Evolutionary conservation across 2,113 vertebrate genomes (phyloP).

Genomic region (Pterocles burchelli): DNA sequence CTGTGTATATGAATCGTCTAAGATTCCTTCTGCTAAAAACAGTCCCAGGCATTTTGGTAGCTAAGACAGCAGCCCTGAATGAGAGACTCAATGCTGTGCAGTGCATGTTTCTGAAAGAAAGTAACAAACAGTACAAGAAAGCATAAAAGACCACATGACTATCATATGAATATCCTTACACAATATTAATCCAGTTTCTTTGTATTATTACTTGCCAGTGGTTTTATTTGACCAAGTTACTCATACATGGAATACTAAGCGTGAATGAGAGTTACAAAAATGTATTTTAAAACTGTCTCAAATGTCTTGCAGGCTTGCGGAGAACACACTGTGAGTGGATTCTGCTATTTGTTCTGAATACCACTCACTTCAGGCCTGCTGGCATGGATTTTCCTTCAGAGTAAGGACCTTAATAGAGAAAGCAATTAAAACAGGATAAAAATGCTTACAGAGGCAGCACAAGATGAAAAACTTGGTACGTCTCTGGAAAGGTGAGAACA

Average conservation of each 20-base stretch:
- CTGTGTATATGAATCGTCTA: slow-evolving; percentile 14
- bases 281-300: background rate
- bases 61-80: background rate
- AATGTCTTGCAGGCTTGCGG: background rate
- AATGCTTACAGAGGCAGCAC: background rate
- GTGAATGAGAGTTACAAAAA: background rate
- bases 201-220: background rate
- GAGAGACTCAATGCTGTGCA: background rate
- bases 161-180: slow-evolving; percentile 59
- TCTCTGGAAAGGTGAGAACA: background rate
- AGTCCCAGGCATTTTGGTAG: slow-evolving; percentile 28
- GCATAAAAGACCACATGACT: slow-evolving; percentile 46
- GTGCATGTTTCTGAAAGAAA: background rate
- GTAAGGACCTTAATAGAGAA: background rate
- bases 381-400: background rate
- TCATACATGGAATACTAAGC: background rate
- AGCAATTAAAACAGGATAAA: background rate
- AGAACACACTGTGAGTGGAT: background rate
- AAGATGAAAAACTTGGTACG: background rate
- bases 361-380: background rate
- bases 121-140: background rate
- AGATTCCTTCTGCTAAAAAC: slow-evolving; percentile 8
- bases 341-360: background rate
- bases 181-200: slow-evolving; percentile 32
- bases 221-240: background rate